Base-by-base conservation (phyloP, 2,888 invertebrate genomes). In the Tenthredo mesomela region DNA sequence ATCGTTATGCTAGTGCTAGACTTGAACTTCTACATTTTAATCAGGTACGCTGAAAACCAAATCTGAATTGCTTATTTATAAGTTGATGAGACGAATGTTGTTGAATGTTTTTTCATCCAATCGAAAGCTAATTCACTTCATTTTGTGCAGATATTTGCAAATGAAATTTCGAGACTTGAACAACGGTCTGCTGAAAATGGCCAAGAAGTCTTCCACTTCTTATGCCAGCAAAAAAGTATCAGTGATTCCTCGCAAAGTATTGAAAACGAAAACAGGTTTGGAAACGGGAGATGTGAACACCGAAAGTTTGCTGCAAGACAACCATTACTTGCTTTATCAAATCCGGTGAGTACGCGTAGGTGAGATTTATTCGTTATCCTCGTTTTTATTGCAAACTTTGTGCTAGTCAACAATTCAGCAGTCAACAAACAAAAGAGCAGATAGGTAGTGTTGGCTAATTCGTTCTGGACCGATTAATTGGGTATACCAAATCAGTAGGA, bases 141-240 rank as follows among this genome's bases (percentile, higher is more conserved):
- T 18, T 18, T 40, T 37, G 7, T 9, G 25, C 77, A 78, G 78
- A 54, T 78, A 33, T 25, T 15, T 78, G 15, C 54, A 58, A 33
- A 29, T 9, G 10, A 58, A 21, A 37, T 78, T 78, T 9, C 58
- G 37, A 29, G 54, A 78, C 12, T 78, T 78, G 33, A 78, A 78
- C 54, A n/a, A 29, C 29, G 2, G 50, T 33, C 54, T 78, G 58
- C 29, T 29, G n/a, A 18, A 18, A n/a, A 29, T 78, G 78, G 9
- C 37, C n/a, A n/a, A n/a, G n/a, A n/a, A n/a, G n/a, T n/a, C n/a
- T n/a, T n/a, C n/a, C n/a, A n/a, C n/a, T n/a, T 50, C 5, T 21
- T n/a, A 37, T 29, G 10, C 1, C 1, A 21, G 43, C 0, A 12
- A 43, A 47, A 47, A n/a, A 33, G 3, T 18, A 18, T 70, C n/a